Evolutionary conservation across 2,888 invertebrate genomes (phyloP).

Genomic region (Mythimna impura): DNA sequence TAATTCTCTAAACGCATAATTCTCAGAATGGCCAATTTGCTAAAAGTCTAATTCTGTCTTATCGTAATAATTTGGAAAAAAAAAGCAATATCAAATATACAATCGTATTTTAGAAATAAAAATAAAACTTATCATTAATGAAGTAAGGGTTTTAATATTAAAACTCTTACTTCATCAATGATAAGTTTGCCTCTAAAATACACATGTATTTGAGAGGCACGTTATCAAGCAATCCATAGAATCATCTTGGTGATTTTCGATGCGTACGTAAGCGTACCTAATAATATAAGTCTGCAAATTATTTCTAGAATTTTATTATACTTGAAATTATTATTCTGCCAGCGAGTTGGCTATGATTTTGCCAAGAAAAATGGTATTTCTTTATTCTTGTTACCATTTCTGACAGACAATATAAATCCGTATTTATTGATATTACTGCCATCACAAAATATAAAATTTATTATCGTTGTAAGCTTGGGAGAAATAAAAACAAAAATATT

Average conservation of each 20-base stretch:
- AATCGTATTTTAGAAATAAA: not conserved
- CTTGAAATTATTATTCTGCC: constrained; percentile 19
- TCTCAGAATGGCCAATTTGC: too few relatives aligned
- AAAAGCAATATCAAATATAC: not conserved
- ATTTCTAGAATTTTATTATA: not conserved
- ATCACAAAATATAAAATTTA: constrained; percentile 26
- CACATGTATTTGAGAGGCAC: not conserved
- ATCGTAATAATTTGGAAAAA: too few relatives aligned
- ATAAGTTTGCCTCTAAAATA: too few relatives aligned
- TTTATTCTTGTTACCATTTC: not conserved
- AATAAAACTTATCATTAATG: not conserved
- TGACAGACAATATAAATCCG: constrained; percentile 15
- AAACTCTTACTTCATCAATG: too few relatives aligned
- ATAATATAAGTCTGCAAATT: not conserved
- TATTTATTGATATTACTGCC: constrained; percentile 25
- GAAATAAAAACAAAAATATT: constrained; percentile 3
- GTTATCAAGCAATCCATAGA: not conserved
- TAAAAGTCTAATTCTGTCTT: not conserved
- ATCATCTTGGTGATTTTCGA: not conserved
- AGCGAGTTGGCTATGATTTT: not conserved
- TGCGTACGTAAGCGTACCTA: too few relatives aligned
- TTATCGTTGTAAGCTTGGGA: constrained; percentile 5
- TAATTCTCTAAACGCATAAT: too few relatives aligned
- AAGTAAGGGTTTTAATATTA: not conserved
- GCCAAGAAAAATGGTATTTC: not conserved